phyloP scores from a whole-genome alignment of 1,140 invertebrate species.

The Saccostrea echinata region DNA sequence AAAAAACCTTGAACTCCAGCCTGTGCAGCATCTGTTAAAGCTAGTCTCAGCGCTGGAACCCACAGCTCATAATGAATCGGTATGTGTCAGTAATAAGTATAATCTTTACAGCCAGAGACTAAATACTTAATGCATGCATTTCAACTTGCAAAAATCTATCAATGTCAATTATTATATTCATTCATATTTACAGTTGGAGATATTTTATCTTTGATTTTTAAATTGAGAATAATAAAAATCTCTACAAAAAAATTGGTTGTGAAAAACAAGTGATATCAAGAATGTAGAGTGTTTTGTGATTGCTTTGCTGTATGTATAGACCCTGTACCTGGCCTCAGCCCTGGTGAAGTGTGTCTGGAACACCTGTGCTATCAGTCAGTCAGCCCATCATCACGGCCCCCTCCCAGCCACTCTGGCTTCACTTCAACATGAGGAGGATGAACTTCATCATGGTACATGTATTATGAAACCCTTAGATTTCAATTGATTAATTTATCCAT shows the following conservation, averaged over 20 bases:
- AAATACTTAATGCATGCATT: neutral
- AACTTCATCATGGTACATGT: slow-evolving; percentile 59
- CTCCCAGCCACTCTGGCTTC: slow-evolving; percentile 64
- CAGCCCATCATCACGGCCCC: slow-evolving; percentile 63
- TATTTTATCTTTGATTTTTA: too few relatives aligned
- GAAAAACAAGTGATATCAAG: too few relatives aligned
- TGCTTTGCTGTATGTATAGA: slow-evolving; percentile 81
- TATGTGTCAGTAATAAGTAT: slow-evolving; percentile 56
- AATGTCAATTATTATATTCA: neutral
- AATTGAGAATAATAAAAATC: too few relatives aligned
- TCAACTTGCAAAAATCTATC: neutral
- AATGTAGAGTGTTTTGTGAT: neutral
- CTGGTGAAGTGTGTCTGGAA: slow-evolving; percentile 94
- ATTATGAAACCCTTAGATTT: neutral
- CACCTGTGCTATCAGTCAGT: slow-evolving; percentile 82
- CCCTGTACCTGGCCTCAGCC: slow-evolving; percentile 92
- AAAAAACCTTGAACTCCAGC: slow-evolving; percentile 92
- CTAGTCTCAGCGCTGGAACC: slow-evolving; percentile 91
- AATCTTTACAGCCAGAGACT: neutral
- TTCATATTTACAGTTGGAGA: too few relatives aligned
- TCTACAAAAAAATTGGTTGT: too few relatives aligned
- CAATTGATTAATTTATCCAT: too few relatives aligned
- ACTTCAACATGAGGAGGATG: slow-evolving; percentile 63
- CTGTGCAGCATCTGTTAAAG: slow-evolving; percentile 92
- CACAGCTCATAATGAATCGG: slow-evolving; percentile 94